Conservation (phyloP, 2,888 invertebrate species). For the Osmoderma eremita region DNA sequence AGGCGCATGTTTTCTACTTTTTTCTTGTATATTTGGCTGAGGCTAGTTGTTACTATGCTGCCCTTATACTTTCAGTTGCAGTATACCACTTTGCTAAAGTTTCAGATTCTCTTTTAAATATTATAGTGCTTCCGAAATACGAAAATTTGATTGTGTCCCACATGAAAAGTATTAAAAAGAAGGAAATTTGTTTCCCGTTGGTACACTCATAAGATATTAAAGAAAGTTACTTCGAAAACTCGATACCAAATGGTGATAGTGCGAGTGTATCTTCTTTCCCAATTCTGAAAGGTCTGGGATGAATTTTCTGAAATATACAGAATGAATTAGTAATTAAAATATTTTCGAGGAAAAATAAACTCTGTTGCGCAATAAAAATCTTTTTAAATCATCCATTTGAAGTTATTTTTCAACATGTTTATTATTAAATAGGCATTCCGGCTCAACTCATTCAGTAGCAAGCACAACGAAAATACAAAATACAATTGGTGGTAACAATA, state of each 20-base stretch:
- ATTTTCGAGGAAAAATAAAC: background rate
- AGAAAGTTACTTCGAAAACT: slow-evolving; percentile 46
- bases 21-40: too few relatives aligned
- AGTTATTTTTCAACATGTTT: background rate
- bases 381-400: slow-evolving; percentile 11
- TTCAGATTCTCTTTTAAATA: too few relatives aligned
- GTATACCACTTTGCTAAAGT: too few relatives aligned
- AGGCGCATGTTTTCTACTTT: too few relatives aligned
- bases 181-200: too few relatives aligned
- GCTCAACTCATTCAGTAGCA: background rate
- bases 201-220: too few relatives aligned
- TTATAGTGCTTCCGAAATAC: too few relatives aligned
- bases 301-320: slow-evolving; percentile 51
- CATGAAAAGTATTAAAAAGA: too few relatives aligned
- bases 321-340: slow-evolving; percentile 27
- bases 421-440: background rate
- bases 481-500: slow-evolving; percentile 13
- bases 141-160: too few relatives aligned
- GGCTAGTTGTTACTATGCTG: too few relatives aligned
- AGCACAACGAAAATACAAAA: background rate
- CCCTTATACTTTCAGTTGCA: too few relatives aligned
- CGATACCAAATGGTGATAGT: slow-evolving; percentile 54
- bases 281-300: slow-evolving; percentile 37
- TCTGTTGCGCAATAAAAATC: background rate
- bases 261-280: slow-evolving; percentile 40